These are phyloP conservation scores for Myrmecobius fasciatus DNA, from an alignment of 2,113 vertebrate species.

Conservation along the genomic window DNA sequence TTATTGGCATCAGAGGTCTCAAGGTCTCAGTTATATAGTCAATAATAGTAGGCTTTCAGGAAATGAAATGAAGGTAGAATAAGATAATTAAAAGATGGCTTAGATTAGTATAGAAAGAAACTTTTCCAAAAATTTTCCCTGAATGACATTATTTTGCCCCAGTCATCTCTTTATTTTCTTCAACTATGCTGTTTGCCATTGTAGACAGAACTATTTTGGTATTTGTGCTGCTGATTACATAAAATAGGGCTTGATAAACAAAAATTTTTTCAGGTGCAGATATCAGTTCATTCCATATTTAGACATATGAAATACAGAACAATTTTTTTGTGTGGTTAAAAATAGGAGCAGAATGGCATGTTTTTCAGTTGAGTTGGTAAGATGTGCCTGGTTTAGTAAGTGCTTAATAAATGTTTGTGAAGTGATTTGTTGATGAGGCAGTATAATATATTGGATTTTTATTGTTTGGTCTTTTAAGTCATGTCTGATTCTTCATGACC, in stretches of 20 bases:
- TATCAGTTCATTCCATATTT: constrained; percentile 17
- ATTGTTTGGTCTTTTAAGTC: no score
- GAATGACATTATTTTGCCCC: constrained; percentile 52
- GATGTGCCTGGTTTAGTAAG: not conserved
- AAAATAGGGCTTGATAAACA: constrained; percentile 33
- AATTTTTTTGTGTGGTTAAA: not conserved
- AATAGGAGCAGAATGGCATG: not conserved
- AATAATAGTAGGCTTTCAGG: not conserved
- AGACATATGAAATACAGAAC: constrained; percentile 22
- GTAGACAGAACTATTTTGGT: constrained; percentile 37
- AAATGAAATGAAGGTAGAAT: not conserved
- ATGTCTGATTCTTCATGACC: no score
- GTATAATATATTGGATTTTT: not conserved
- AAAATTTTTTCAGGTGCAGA: constrained; percentile 28
- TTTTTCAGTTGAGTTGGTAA: not conserved
- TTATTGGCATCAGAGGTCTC: constrained; percentile 28
- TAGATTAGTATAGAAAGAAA: constrained; percentile 10
- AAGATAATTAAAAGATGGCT: not conserved
- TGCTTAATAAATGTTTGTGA: not conserved
- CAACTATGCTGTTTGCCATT: constrained; percentile 47
- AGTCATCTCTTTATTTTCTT: constrained; percentile 62
- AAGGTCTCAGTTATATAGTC: constrained; percentile 24
- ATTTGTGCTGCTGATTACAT: constrained; percentile 1
- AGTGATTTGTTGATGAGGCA: not conserved
- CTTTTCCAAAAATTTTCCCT: constrained; percentile 37